phyloP scores from a whole-genome alignment of 2,797 vertebrate species.

The Peromyscus nudipes region DNA sequence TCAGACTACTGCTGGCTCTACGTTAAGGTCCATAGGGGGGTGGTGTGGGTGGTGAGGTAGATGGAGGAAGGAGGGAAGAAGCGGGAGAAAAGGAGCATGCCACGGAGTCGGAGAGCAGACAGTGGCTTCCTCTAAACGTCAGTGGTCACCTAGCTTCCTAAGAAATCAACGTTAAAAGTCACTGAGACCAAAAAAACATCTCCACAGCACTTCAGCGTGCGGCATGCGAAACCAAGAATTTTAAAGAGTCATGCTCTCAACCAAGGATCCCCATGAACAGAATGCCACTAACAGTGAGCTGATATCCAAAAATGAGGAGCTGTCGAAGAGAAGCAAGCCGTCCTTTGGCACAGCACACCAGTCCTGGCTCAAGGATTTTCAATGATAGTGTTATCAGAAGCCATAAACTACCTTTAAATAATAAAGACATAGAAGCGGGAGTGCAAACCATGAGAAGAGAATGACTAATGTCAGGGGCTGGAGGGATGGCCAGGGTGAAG shows the following conservation, averaged over 20 bases:
- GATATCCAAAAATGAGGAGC: conserved; percentile 7
- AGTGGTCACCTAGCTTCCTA: neutral
- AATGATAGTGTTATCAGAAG: neutral
- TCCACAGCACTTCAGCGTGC: neutral
- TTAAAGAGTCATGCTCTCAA: neutral
- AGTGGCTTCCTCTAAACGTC: neutral
- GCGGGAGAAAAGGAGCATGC: too few relatives aligned
- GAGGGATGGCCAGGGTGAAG: neutral
- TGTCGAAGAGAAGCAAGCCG: neutral
- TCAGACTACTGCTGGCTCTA: neutral
- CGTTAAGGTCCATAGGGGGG: neutral
- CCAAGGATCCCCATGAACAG: neutral
- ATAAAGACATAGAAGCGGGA: neutral
- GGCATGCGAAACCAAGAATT: neutral
- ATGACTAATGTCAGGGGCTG: neutral
- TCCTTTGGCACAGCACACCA: neutral
- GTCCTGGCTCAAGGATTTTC: conserved; percentile 6
- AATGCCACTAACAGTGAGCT: conserved; percentile 33
- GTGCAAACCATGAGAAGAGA: conserved; percentile 15
- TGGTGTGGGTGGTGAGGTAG: neutral
- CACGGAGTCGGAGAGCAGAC: too few relatives aligned
- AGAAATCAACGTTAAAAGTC: conserved; percentile 15
- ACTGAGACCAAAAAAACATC: neutral
- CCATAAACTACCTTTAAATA: conserved; percentile 39
- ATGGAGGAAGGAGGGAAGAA: neutral